Evolutionary conservation across 2,797 vertebrate species (phyloP).

Genomic region (Thaleichthys pacificus): DNA sequence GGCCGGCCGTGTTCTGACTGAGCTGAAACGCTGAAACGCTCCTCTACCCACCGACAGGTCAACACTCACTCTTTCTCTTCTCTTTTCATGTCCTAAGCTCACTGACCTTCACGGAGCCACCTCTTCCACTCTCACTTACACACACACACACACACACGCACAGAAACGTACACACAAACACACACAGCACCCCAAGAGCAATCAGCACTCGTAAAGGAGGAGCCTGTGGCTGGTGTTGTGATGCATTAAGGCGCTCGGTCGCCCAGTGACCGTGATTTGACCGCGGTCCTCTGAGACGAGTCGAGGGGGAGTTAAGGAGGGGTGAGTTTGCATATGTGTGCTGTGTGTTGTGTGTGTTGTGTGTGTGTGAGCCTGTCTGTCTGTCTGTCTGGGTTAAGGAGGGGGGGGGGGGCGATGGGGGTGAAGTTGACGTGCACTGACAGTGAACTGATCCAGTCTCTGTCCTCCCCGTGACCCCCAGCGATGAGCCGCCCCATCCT

Average conservation of each 20-base stretch:
- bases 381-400: not conserved
- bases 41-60: conserved; percentile 24
- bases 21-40: not conserved
- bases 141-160: conserved; percentile 24
- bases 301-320: conserved; percentile 45
- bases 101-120: conserved; percentile 51
- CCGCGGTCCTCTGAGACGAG: conserved; percentile 49
- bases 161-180: conserved; percentile 17
- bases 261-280: conserved; percentile 69
- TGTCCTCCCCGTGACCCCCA: conserved; percentile 66
- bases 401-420: not conserved
- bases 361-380: conserved; percentile 6
- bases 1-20: not conserved
- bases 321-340: conserved; percentile 36
- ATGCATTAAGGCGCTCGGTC: conserved; percentile 25
- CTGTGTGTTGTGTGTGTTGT: not conserved
- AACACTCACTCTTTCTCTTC: conserved; percentile 19
- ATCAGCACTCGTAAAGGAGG: conserved; percentile 2
- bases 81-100: conserved; percentile 39
- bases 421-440: conserved; percentile 22
- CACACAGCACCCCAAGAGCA: conserved; percentile 14
- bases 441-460: conserved; percentile 42
- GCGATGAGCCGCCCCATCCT: conserved; percentile 42
- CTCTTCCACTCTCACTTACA: not conserved
- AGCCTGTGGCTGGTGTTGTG: conserved; percentile 35